Base-by-base conservation (phyloP, 2,888 invertebrate species). In the Andrena hattorfiana region DNA sequence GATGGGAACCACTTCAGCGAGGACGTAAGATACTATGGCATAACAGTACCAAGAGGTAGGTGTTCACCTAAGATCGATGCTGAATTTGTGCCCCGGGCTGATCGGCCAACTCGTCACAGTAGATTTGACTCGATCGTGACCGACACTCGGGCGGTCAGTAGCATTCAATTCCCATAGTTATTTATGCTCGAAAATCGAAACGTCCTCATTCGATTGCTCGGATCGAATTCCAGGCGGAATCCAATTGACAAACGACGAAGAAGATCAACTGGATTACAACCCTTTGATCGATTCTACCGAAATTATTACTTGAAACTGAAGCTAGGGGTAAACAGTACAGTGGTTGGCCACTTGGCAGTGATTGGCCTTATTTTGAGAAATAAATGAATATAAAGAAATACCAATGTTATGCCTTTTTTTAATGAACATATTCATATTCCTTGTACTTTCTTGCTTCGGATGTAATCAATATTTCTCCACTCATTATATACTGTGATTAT, bases 111-210 rank as follows among this genome's bases (percentile, higher is more conserved):
- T 85, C 78, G 88, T 88, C 88, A 86, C 86, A 88, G 77, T 82
- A 85, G 60, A 82, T 88, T 88, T 88, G 79, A 81, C 78, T 83
- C 77, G 82, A 83, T 85, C 86, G 83, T 87, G 88, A 88, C 86
- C 76, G 75, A 80, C 72, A 82, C 60, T 63, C 72, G 62, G 63
- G 68, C 81, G 76, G 72, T 67, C 56, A 82, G 77, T 87, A 83
- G 59, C 76, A 75, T 81, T 77, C 86, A 73, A 83, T 77, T 86
- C 70, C 78, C 73, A 66, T 82, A 75, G 60, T 74, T 87, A 78
- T 75, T 88, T 77, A 60, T 69, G 63, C 69, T 71, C 75, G 81
- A 83, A 77, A 87, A 77, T 70, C 76, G 81, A 79, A 79, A 73
- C 71, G 71, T 84, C 71, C 49, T 78, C 51, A 16, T 66, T 70